Evolutionary conservation across 1,140 invertebrate species (phyloP), one percentile per base, ranked within the genome.

Genomic region (Eriocheir sinensis): DNA sequence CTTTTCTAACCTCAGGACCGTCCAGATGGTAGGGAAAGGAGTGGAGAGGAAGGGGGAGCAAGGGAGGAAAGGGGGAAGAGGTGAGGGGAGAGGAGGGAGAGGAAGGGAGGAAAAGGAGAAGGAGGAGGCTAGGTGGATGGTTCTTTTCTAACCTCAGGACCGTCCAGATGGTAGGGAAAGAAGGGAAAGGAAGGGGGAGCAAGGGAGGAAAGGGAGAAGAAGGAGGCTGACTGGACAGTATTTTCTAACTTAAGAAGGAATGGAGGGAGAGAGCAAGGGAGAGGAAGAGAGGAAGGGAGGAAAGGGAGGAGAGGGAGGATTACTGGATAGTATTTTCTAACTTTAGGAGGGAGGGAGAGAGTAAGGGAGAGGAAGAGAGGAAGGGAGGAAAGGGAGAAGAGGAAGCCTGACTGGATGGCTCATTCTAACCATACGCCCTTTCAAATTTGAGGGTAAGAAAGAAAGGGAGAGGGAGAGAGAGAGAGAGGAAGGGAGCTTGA

Each of bases 101-200:
- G n/a, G n/a, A n/a, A n/a, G n/a, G n/a, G n/a, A n/a, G n/a, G n/a
- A n/a, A n/a, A n/a, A n/a, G n/a, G n/a, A n/a, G n/a, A n/a, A n/a
- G n/a, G n/a, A n/a, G n/a, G 40, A 8, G 17, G n/a, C 8, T 38
- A 38, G 40, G n/a, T n/a, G n/a, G n/a, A n/a, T 6, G 30, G 30
- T 44, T 41, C 44, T 92, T 80, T 92, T 85, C 83, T 92, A 36
- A 44, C 79, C 80, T 92, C 30, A 30, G 21, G n/a, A 17, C 91
- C 44, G 32, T 92, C 48, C 80, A 92, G 32, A 8, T 40, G 34
- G 27, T 72, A 72, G 60, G 17, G 27, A 72, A 72, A n/a, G 60
- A n/a, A 21, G 21, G 27, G 60, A 8, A 1, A 2, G 21, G 60
- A 17, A 72, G 60, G 40, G 32, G 40, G 40, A 36, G 32, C 12